Evolutionary conservation across 2,888 invertebrate genomes (phyloP).

Genomic region (Pristionchus exspectatus): DNA sequence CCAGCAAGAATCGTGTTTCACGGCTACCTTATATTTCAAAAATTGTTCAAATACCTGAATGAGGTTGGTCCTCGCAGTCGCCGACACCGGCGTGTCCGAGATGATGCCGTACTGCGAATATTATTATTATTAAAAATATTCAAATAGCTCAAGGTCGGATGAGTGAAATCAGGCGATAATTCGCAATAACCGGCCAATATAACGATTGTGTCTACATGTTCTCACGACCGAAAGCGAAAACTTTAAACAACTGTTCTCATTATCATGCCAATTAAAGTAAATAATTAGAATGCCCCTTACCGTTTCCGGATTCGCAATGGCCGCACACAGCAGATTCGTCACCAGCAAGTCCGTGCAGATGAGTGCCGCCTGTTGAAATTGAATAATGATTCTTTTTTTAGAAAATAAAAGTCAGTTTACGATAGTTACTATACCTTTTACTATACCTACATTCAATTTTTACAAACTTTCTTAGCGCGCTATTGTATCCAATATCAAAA

Average conservation of each 20-base stretch:
- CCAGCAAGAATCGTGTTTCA: too few relatives aligned
- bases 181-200: too few relatives aligned
- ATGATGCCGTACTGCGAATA: slow-evolving; percentile 81
- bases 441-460: background rate
- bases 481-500: too few relatives aligned
- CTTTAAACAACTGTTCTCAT: too few relatives aligned
- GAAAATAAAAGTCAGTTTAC: background rate
- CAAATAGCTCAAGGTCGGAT: too few relatives aligned
- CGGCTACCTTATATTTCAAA: background rate
- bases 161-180: too few relatives aligned
- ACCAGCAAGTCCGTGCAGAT: slow-evolving; percentile 94
- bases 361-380: slow-evolving; percentile 56
- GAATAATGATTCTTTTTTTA: background rate
- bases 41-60: slow-evolving; percentile 80
- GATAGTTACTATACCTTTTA: background rate
- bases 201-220: too few relatives aligned
- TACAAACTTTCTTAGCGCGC: too few relatives aligned
- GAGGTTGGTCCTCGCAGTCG: slow-evolving; percentile 88
- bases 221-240: too few relatives aligned
- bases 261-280: background rate
- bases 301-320: slow-evolving; percentile 92
- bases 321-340: slow-evolving; percentile 94
- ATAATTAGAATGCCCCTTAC: background rate
- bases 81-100: slow-evolving; percentile 92
- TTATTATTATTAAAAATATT: background rate